Base-by-base conservation (phyloP, 2,888 invertebrate species). In the Prosapia bicincta region DNA sequence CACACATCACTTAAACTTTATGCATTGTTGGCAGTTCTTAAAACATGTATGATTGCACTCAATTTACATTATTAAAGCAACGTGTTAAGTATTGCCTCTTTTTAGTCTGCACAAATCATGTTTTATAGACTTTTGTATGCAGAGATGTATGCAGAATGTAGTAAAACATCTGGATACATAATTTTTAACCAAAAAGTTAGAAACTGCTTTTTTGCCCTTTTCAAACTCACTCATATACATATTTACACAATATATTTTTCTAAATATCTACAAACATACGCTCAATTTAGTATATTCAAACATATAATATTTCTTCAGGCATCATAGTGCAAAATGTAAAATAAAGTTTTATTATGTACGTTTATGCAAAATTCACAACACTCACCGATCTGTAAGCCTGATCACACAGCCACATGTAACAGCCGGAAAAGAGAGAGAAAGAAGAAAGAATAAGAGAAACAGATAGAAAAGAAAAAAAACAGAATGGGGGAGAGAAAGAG, bases 311-410 rank as follows among this genome's bases (percentile, higher is more conserved):
- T 2, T 20, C 6, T 20, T 54, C 5, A 54, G 2, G 20, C 67
- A 67, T 26, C 26, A 67, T 67, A 67, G 26, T 67, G 26, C 26
- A 26, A 26, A 20, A 25, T 71, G 15, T 20, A 38, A 32, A 66
- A 38, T n/a, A 66, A 23, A 66, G 15, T 28, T 13, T 65, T 5
- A 32, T 20, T 26, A 73, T 23, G 24, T 30, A 54, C 10, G 28
- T 26, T 65, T 70, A 30, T 30, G 38, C 54, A 54, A 71, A 77
- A 69, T 71, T 71, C 74, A 81, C 78, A 81, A 80, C 81, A 84
- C 84, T 84, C 84, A 84, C 84, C 84, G 83, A 83, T 83, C 83
- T 83, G 83, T 83, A 84, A 82, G 84, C 83, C 84, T 84, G 81
- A 79, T 79, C 80, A 81, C 76, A 81, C 81, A 82, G 82, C 81